phyloP scores from a whole-genome alignment of 2,113 vertebrate species.

The Martes martes region DNA sequence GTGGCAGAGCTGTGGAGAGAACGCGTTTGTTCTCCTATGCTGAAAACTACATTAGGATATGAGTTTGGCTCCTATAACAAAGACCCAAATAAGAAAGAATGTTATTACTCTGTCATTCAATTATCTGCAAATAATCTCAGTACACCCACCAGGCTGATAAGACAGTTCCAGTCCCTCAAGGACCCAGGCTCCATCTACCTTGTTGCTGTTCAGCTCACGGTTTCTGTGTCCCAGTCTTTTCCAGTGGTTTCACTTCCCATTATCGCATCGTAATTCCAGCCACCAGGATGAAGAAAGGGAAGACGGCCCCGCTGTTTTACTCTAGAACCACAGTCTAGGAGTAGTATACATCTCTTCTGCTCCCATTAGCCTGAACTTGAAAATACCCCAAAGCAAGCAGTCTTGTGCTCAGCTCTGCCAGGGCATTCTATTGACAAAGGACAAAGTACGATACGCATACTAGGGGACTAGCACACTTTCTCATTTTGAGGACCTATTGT shows the following conservation, averaged over 20 bases:
- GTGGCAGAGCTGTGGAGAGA: slow-evolving; percentile 18
- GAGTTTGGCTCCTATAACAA: neutral
- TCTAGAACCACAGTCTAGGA: neutral
- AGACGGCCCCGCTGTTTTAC: neutral
- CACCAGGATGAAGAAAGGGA: neutral
- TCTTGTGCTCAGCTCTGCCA: neutral
- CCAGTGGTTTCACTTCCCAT: neutral
- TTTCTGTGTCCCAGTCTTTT: neutral
- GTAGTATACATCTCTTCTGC: neutral
- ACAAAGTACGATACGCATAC: neutral
- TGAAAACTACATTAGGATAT: neutral
- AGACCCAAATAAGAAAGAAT: neutral
- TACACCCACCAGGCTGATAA: neutral
- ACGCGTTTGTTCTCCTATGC: neutral
- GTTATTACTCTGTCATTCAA: neutral
- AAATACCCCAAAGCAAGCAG: neutral
- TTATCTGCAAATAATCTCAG: neutral
- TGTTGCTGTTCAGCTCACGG: neutral
- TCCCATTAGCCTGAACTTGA: neutral
- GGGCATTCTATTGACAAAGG: neutral
- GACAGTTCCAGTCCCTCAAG: neutral
- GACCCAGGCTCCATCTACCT: neutral
- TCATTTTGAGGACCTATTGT: neutral
- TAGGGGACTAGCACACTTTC: neutral
- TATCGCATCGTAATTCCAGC: neutral